phyloP scores from a whole-genome alignment of 2,113 vertebrate genomes.

The Psilopogon haemacephalus region DNA sequence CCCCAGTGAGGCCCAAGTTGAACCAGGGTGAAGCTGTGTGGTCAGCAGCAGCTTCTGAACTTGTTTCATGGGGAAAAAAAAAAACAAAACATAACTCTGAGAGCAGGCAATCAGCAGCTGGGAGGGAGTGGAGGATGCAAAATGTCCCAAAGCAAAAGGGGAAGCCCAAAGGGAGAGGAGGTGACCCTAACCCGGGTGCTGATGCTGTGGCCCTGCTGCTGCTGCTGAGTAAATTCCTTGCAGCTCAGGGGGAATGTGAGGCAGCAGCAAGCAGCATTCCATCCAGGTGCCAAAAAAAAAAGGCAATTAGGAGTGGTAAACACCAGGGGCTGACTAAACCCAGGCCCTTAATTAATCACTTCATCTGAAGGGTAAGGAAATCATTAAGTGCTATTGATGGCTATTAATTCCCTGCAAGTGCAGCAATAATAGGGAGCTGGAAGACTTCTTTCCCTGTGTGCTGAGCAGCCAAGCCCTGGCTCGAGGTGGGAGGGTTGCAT shows the following conservation, averaged over 20 bases:
- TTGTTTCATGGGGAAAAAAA: not conserved
- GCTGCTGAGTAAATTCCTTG: not conserved
- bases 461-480: fast-evolving
- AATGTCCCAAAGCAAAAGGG: not conserved
- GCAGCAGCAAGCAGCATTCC: not conserved
- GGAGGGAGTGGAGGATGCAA: not conserved
- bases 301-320: conserved; percentile 42
- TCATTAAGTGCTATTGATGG: conserved; percentile 38
- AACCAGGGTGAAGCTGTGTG: not conserved
- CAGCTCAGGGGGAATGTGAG: conserved; percentile 14
- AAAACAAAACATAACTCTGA: not conserved
- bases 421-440: not conserved
- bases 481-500: not conserved
- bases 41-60: not conserved
- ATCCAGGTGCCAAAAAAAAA: conserved; percentile 19
- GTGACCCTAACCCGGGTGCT: conserved; percentile 1
- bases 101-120: not conserved
- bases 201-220: not conserved
- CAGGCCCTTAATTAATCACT: conserved; percentile 48
- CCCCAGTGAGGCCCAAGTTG: not conserved
- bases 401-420: not conserved
- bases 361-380: conserved; percentile 42
- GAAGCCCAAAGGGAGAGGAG: not conserved
- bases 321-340: conserved; percentile 29
- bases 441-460: not conserved